A percentile compares a stretch with the other conserved stretches of the same genome.
These are phyloP conservation scores for Drosophila tani DNA, from an alignment of 1,140 invertebrate genomes.

Conservation along the genomic window DNA sequence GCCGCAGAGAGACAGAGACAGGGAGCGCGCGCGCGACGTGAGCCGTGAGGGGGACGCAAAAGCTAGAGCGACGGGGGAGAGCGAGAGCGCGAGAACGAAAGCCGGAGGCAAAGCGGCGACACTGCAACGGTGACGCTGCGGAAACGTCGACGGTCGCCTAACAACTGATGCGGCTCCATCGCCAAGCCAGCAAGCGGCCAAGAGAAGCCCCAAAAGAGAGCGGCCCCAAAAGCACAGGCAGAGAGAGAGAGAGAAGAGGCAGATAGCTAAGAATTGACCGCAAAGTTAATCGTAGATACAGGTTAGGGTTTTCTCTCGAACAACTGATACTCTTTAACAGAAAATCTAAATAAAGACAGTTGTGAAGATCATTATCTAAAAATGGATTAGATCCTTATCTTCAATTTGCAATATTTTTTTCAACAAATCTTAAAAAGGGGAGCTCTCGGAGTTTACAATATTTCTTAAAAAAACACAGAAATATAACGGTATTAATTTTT, in stretches of 20 bases:
- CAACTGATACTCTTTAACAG: not conserved
- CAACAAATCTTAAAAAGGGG: too few species aligned
- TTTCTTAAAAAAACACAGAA: too few species aligned
- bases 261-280: conserved; percentile 18
- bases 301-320: not conserved
- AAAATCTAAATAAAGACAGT: not conserved
- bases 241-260: conserved; percentile 16
- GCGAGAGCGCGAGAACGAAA: conserved; percentile 15
- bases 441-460: too few species aligned
- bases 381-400: too few species aligned
- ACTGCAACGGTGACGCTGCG: conserved; percentile 52
- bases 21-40: not conserved
- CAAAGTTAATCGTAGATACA: conserved; percentile 5
- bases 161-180: conserved; percentile 58
- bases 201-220: conserved; percentile 36
- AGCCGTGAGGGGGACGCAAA: not conserved
- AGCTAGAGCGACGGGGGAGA: conserved; percentile 2
- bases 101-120: conserved; percentile 30
- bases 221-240: conserved; percentile 11
- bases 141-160: conserved; percentile 51
- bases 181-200: conserved; percentile 11
- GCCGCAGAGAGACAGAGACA: conserved; percentile 8
- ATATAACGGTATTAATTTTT: too few species aligned
- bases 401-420: too few species aligned
- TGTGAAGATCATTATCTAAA: not conserved